Conservation (phyloP, 2,797 vertebrate species). For the Karalla daura region DNA sequence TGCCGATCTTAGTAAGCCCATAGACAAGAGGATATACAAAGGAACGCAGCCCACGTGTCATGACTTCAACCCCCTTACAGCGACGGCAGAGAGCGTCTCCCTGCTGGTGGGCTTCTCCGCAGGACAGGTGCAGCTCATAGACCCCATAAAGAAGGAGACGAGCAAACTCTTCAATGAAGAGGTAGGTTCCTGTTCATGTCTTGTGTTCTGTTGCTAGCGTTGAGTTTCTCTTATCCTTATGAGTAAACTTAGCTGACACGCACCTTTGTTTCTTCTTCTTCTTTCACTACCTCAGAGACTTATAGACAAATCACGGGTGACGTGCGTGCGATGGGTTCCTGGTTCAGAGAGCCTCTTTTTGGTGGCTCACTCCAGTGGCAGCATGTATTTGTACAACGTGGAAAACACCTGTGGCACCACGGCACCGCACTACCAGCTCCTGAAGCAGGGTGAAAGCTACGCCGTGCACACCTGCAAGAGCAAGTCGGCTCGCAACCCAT, state of each 20-base stretch:
- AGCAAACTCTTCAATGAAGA: slow-evolving; percentile 99
- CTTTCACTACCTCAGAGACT: slow-evolving; percentile 87
- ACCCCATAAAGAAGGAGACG: slow-evolving; percentile 99
- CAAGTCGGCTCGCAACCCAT: slow-evolving; percentile 95
- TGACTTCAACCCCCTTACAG: slow-evolving; percentile 98
- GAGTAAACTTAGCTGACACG: slow-evolving; percentile 10
- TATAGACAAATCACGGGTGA: slow-evolving; percentile 99
- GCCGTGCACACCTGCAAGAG: slow-evolving; percentile 96
- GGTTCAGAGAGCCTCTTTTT: slow-evolving; percentile 99
- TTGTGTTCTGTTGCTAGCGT: not conserved
- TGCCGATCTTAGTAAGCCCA: slow-evolving; percentile 97
- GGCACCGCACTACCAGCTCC: slow-evolving; percentile 97
- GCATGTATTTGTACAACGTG: slow-evolving; percentile 98
- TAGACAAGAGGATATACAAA: slow-evolving; percentile 99
- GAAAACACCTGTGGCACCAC: slow-evolving; percentile 96
- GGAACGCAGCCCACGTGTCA: slow-evolving; percentile 99
- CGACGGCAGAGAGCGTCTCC: slow-evolving; percentile 96
- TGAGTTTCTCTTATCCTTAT: not conserved
- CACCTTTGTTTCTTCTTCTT: not conserved
- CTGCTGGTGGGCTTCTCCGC: slow-evolving; percentile 98
- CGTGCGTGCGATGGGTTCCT: slow-evolving; percentile 98
- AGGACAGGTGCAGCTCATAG: slow-evolving; percentile 98
- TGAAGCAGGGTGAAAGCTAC: slow-evolving; percentile 96
- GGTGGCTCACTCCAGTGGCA: slow-evolving; percentile 97
- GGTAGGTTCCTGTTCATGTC: slow-evolving; percentile 84